phyloP scores from a whole-genome alignment of 2,888 invertebrate species.

The Meliscaeva auricollis region DNA sequence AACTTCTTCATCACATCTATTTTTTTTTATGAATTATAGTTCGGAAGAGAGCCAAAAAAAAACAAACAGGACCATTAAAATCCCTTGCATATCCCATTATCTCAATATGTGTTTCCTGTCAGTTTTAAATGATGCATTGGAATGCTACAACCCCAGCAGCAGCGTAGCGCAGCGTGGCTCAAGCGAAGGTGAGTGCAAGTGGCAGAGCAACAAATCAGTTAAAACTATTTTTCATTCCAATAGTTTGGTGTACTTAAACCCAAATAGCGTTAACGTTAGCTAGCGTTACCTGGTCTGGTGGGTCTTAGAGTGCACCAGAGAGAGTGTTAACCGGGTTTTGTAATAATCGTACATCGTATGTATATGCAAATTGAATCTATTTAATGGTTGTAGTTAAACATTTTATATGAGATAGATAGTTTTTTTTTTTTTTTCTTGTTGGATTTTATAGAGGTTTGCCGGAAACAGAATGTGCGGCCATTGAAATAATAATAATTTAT shows the following conservation, averaged over 20 bases:
- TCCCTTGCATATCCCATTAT: conserved; percentile 72
- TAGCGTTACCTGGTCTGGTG: not conserved
- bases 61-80: conserved; percentile 61
- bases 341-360: conserved; percentile 15
- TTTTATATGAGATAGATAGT: conserved; percentile 41
- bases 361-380: conserved; percentile 68
- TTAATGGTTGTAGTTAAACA: conserved; percentile 55
- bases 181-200: not conserved
- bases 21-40: conserved; percentile 52
- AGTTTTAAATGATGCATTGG: conserved; percentile 72
- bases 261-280: conserved; percentile 18
- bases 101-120: conserved; percentile 75
- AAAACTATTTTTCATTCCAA: conserved; percentile 69
- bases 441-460: not conserved
- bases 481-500: conserved; percentile 29
- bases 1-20: not conserved
- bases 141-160: conserved; percentile 26
- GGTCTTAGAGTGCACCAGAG: not conserved
- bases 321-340: conserved; percentile 36
- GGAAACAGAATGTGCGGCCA: conserved; percentile 5
- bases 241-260: conserved; percentile 49
- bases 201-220: conserved; percentile 56
- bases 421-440: not conserved
- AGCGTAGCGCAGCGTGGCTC: not conserved
- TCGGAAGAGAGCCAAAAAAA: not conserved